These are phyloP conservation scores for Tethya wilhelma DNA, from an alignment of 37 sponge, comb jelly and placozoan genomes.

Conservation along the genomic window DNA sequence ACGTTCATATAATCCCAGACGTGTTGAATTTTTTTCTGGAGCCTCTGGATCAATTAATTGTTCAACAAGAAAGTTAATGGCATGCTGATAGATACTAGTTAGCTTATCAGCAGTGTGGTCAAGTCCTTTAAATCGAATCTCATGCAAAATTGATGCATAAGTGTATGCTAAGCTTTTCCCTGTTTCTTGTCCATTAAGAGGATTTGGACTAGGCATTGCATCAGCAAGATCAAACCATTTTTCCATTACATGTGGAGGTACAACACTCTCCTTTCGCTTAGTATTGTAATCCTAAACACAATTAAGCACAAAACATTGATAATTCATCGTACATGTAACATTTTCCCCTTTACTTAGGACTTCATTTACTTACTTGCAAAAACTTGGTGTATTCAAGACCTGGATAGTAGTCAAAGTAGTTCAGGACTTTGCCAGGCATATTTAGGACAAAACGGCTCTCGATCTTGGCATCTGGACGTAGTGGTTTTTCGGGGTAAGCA, in stretches of 20 bases:
- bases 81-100: neutral
- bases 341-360: neutral
- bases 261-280: constrained; percentile 1
- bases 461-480: neutral
- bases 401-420: constrained; percentile 66
- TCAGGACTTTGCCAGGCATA: constrained; percentile 63
- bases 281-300: constrained; percentile 5
- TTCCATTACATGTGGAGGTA: constrained; percentile 59
- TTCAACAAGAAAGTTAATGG: constrained; percentile 17
- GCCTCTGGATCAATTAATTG: constrained; percentile 45
- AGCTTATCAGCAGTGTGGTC: constrained; percentile 1
- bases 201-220: constrained; percentile 46
- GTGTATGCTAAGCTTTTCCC: constrained; percentile 52
- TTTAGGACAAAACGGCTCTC: constrained; percentile 45
- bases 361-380: neutral
- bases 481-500: constrained; percentile 14
- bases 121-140: constrained; percentile 8
- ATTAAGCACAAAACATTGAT: neutral
- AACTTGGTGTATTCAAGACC: constrained; percentile 42
- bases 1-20: constrained; percentile 34
- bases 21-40: neutral
- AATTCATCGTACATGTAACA: too few relatives aligned
- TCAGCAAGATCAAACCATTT: constrained; percentile 65
- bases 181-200: constrained; percentile 38
- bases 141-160: constrained; percentile 37